A percentile compares a stretch with the other conserved stretches of the same genome.
Conservation (phyloP, 2,888 invertebrate species). For the Ophion ventricosus region DNA sequence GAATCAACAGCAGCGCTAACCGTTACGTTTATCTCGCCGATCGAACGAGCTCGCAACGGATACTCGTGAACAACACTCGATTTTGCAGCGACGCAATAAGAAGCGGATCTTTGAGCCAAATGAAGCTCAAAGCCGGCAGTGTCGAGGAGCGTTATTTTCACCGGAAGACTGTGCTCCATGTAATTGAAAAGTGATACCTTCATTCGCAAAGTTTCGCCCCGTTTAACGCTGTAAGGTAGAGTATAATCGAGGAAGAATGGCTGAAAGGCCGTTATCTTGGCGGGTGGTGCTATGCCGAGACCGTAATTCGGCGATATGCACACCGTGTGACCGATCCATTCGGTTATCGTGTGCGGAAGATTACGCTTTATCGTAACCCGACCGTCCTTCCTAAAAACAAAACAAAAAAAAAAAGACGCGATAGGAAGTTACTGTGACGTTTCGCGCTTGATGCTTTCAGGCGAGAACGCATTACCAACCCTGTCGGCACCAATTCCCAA, state of each 20-base stretch:
- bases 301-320: slow-evolving; percentile 85
- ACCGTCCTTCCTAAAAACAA: slow-evolving; percentile 78
- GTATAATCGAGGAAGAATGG: slow-evolving; percentile 91
- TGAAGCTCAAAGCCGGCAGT: slow-evolving; percentile 76
- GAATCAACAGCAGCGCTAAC: slow-evolving; percentile 84
- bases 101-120: slow-evolving; percentile 68
- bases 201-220: slow-evolving; percentile 87
- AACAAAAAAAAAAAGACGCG: neutral
- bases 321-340: slow-evolving; percentile 86
- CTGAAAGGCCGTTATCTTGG: slow-evolving; percentile 86
- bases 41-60: slow-evolving; percentile 73
- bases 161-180: slow-evolving; percentile 88
- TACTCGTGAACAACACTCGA: slow-evolving; percentile 79
- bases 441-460: neutral
- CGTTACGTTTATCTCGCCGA: slow-evolving; percentile 85
- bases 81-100: slow-evolving; percentile 77
- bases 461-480: slow-evolving; percentile 75
- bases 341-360: slow-evolving; percentile 87
- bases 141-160: slow-evolving; percentile 76
- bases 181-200: slow-evolving; percentile 90
- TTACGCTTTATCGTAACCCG: slow-evolving; percentile 80
- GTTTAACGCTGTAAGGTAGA: slow-evolving; percentile 87
- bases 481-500: slow-evolving; percentile 85
- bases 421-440: neutral
- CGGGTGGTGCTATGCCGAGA: slow-evolving; percentile 84